Conservation (phyloP, 2,113 vertebrate species). For the Acanthisitta chloris region DNA sequence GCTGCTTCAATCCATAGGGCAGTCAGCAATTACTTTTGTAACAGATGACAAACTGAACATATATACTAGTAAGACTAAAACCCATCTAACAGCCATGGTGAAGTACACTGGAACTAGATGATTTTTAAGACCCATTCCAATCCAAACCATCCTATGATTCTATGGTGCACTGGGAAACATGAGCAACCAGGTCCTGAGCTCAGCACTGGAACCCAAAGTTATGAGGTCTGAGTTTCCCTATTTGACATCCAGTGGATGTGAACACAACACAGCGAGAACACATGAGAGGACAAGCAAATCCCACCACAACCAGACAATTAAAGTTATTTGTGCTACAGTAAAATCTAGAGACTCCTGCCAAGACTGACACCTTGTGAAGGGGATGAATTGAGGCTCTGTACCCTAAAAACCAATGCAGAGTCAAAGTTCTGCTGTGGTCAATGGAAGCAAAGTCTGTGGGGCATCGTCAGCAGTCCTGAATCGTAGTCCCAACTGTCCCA, state of each 20-base stretch:
- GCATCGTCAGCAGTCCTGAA: not conserved
- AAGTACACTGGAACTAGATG: not conserved
- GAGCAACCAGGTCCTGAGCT: not conserved
- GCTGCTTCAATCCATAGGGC: not conserved
- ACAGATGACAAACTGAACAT: not conserved
- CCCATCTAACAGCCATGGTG: not conserved
- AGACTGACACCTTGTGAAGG: not conserved
- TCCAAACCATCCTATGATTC: not conserved
- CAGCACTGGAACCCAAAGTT: not conserved
- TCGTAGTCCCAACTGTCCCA: not conserved
- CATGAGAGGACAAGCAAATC: not conserved
- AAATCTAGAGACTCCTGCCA: conserved; percentile 3
- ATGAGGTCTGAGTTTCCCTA: not conserved
- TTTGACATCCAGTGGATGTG: not conserved
- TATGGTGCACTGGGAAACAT: not conserved
- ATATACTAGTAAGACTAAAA: not conserved
- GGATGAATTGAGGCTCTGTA: not conserved
- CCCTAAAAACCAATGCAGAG: not conserved
- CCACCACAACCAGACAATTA: not conserved
- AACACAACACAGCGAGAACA: not conserved
- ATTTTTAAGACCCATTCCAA: not conserved
- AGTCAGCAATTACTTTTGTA: not conserved
- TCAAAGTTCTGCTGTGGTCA: not conserved
- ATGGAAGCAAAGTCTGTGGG: not conserved
- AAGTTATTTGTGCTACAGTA: not conserved